Conservation (phyloP, 2,113 vertebrate species). For the Scomber colias region DNA sequence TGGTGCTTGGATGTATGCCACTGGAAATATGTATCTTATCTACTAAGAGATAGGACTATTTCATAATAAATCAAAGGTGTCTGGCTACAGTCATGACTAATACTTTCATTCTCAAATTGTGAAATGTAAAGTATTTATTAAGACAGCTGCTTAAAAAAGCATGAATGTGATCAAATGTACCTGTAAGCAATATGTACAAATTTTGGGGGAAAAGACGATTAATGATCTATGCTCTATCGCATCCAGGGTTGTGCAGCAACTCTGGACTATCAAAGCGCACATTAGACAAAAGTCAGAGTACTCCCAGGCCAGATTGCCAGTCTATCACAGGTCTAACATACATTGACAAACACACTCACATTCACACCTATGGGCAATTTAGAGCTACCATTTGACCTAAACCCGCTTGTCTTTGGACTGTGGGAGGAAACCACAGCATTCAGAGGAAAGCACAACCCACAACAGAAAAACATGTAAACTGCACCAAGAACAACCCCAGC, state of each 20-base stretch:
- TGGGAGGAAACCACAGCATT: no score
- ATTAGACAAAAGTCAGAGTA: background rate
- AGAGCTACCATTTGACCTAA: background rate
- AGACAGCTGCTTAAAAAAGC: constrained; percentile 7
- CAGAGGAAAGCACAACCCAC: no score
- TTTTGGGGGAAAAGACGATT: no score
- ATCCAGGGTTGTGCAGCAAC: background rate
- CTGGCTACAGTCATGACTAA: constrained; percentile 7
- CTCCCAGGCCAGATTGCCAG: background rate
- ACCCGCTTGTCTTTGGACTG: background rate
- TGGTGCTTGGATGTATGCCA: constrained; percentile 37
- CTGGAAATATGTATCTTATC: constrained; percentile 48
- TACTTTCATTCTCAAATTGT: constrained; percentile 27
- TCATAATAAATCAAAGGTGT: constrained; percentile 30
- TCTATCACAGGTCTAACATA: background rate
- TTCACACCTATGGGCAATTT: background rate
- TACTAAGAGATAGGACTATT: constrained; percentile 34
- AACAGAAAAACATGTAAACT: no score
- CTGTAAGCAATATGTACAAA: background rate
- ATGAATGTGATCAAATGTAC: background rate
- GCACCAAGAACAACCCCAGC: no score
- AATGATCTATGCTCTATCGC: no score
- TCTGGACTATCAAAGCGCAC: background rate
- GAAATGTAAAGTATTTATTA: constrained; percentile 11
- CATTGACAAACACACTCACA: background rate